These are phyloP conservation scores for Deilephila porcellus DNA, from an alignment of 2,888 invertebrate species.

Conservation along the genomic window DNA sequence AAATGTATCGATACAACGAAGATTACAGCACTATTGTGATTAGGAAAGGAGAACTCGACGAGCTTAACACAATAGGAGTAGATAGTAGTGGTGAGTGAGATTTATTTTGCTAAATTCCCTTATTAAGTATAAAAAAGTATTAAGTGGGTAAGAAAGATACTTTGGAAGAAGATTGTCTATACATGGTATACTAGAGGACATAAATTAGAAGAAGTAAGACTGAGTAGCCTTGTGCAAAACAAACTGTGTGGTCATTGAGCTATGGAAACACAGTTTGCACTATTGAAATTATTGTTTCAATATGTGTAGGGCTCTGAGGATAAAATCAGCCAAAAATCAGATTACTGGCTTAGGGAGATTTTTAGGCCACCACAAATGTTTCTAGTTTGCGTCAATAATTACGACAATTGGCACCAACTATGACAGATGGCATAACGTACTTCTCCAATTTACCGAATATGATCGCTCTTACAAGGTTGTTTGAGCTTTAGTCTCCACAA, in stretches of 20 bases:
- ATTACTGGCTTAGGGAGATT: no score
- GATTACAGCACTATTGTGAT: conserved; percentile 92
- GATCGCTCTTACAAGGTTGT: neutral
- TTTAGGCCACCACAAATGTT: neutral
- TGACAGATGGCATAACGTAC: neutral
- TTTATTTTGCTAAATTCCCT: neutral
- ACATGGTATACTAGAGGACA: no score
- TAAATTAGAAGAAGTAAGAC: no score
- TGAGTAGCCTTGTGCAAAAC: no score
- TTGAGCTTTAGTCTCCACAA: neutral
- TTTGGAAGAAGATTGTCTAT: no score
- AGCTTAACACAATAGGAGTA: conserved; percentile 96
- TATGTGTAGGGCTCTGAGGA: no score
- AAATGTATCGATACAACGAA: conserved; percentile 95
- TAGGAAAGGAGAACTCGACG: conserved; percentile 95
- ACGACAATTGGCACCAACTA: neutral
- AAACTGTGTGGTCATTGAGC: no score
- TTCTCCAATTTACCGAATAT: neutral
- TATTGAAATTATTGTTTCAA: no score
- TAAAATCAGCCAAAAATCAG: no score
- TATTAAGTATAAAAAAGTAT: neutral
- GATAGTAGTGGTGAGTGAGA: conserved; percentile 92
- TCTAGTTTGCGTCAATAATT: neutral
- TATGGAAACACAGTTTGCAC: no score
- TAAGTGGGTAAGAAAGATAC: neutral